Percentiles rank a stretch among this genome's conserved stretches.
Conservation (phyloP, 2,113 vertebrate genomes). For the Athene cunicularia region DNA sequence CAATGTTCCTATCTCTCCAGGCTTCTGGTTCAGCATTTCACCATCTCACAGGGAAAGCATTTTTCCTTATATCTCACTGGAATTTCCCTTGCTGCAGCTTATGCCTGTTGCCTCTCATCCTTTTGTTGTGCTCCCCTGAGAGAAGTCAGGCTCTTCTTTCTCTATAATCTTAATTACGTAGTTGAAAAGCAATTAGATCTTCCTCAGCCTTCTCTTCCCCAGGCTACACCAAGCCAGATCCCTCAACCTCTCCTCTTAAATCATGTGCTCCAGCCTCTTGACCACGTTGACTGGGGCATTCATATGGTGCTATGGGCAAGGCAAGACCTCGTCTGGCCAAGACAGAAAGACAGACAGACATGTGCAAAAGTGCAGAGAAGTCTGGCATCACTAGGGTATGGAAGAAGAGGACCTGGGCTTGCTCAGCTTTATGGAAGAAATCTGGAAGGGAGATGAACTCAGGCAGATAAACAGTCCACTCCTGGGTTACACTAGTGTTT, state of each 20-base stretch:
- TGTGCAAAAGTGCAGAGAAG: neutral
- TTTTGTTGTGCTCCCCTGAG: neutral
- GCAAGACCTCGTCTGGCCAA: neutral
- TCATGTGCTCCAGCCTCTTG: neutral
- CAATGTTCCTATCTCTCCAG: neutral
- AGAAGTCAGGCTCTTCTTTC: neutral
- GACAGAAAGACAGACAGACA: neutral
- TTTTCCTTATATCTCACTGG: neutral
- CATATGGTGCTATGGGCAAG: neutral
- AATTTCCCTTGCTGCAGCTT: neutral
- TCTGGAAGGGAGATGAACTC: neutral
- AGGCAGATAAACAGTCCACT: neutral
- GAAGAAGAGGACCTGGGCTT: neutral
- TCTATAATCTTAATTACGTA: rapidly evolving
- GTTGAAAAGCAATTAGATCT: neutral
- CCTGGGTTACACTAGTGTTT: neutral
- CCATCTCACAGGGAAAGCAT: neutral
- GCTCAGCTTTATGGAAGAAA: neutral
- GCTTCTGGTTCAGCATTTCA: neutral
- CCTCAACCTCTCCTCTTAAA: neutral
- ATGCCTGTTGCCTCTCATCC: rapidly evolving
- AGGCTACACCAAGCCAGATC: neutral
- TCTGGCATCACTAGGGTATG: neutral
- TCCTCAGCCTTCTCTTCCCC: neutral
- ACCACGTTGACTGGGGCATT: neutral